These are phyloP conservation scores for Psittacula derbiana DNA, from an alignment of 2,797 vertebrate genomes.

Conservation along the genomic window DNA sequence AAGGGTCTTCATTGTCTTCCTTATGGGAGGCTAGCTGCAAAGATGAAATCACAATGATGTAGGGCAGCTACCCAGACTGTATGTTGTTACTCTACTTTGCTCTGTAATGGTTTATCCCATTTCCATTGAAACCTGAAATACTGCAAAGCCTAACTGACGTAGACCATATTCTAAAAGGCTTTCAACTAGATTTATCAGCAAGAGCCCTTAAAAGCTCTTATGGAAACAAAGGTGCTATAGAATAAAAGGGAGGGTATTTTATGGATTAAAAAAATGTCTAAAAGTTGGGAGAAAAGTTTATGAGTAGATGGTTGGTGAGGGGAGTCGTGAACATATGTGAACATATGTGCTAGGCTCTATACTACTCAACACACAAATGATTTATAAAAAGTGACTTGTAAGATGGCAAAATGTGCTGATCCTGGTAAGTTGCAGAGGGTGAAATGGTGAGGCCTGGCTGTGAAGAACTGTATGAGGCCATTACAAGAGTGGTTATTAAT, in stretches of 20 bases:
- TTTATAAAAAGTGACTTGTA: not conserved
- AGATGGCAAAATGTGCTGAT: not conserved
- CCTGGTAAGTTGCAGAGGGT: not conserved
- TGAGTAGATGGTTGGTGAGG: not conserved
- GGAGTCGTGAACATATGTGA: not conserved
- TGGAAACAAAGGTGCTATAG: not conserved
- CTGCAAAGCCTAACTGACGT: rapidly evolving
- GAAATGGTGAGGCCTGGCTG: not conserved
- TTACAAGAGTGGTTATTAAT: not conserved
- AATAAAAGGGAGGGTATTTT: not conserved
- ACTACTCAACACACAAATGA: not conserved
- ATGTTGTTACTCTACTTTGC: not conserved
- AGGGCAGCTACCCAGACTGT: not conserved
- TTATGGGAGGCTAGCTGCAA: not conserved
- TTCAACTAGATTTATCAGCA: not conserved
- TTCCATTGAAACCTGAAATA: not conserved
- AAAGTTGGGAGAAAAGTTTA: not conserved
- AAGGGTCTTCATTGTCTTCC: not conserved
- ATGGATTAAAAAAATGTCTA: not conserved
- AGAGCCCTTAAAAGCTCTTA: not conserved
- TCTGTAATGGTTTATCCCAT: not conserved
- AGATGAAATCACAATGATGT: not conserved
- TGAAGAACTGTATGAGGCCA: not conserved
- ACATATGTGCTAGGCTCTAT: not conserved
- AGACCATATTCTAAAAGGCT: not conserved